These are phyloP conservation scores for Caenorhabditis afra DNA, from an alignment of 2,888 invertebrate genomes.

Conservation along the genomic window DNA sequence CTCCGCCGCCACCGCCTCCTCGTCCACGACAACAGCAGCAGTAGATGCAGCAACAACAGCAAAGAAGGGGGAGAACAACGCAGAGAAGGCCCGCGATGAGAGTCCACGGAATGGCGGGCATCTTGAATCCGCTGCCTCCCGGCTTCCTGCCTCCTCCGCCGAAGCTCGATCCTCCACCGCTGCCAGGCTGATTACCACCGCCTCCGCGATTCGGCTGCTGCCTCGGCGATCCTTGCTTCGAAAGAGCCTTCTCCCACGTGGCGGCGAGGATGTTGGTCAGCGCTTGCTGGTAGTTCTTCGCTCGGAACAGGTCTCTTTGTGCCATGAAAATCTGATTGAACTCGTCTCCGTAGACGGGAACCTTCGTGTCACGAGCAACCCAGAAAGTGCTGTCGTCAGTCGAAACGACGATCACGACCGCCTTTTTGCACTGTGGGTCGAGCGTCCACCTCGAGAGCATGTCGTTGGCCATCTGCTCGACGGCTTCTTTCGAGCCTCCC, in stretches of 20 bases:
- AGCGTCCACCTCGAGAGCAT: slow-evolving; percentile 74
- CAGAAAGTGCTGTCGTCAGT: slow-evolving; percentile 78
- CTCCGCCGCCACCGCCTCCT: slow-evolving; percentile 60
- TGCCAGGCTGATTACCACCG: slow-evolving; percentile 12
- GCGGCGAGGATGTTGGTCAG: slow-evolving; percentile 73
- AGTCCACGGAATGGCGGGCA: slow-evolving; percentile 69
- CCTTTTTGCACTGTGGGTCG: slow-evolving; percentile 77
- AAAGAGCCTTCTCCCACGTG: slow-evolving; percentile 71
- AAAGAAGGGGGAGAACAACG: slow-evolving; percentile 72
- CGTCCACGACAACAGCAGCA: slow-evolving; percentile 76
- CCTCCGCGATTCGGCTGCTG: slow-evolving; percentile 51
- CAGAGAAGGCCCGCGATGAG: slow-evolving; percentile 63
- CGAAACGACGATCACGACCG: slow-evolving; percentile 69
- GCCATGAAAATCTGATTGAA: slow-evolving; percentile 74
- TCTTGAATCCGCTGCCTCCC: slow-evolving; percentile 42
- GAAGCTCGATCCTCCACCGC: slow-evolving; percentile 24
- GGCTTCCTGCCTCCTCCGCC: slow-evolving; percentile 43
- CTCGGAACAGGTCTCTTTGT: slow-evolving; percentile 72
- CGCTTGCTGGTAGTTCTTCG: slow-evolving; percentile 71
- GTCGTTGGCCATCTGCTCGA: slow-evolving; percentile 76
- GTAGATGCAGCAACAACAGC: slow-evolving; percentile 76
- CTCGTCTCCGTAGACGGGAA: slow-evolving; percentile 76
- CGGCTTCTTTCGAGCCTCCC: slow-evolving; percentile 74
- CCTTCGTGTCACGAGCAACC: slow-evolving; percentile 76
- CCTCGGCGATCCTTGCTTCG: slow-evolving; percentile 69